A percentile compares a stretch with the other conserved stretches of the same genome.
Conservation (phyloP, 2,888 invertebrate genomes). For the Ferdinandea cuprea region DNA sequence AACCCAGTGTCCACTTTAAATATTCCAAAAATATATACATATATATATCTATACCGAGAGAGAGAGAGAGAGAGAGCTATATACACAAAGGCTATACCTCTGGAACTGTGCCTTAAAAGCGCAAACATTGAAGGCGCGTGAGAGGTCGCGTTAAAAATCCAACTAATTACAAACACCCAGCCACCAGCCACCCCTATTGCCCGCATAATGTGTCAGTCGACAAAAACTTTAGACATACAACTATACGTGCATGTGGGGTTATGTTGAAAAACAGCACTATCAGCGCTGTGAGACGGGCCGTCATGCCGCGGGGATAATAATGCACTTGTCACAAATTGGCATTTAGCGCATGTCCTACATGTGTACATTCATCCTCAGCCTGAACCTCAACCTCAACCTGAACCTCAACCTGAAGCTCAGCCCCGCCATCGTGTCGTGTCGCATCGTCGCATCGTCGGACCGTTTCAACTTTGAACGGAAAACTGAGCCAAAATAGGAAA, state of each 20-base stretch:
- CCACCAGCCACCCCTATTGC: not conserved
- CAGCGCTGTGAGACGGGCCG: not conserved
- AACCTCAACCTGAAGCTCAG: slow-evolving; percentile 18
- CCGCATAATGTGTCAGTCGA: slow-evolving; percentile 3
- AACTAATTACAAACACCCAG: slow-evolving; percentile 73
- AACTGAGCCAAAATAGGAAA: slow-evolving; percentile 33
- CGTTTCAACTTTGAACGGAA: slow-evolving; percentile 66
- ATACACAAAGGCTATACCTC: no score
- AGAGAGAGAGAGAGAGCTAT: no score
- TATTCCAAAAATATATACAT: slow-evolving; percentile 52
- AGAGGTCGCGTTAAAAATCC: slow-evolving; percentile 67
- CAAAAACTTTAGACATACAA: slow-evolving; percentile 29
- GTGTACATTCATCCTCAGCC: slow-evolving; percentile 22
- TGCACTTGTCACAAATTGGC: slow-evolving; percentile 74
- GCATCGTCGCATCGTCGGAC: no score
- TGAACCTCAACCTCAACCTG: not conserved
- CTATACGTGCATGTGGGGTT: slow-evolving; percentile 12
- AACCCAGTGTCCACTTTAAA: slow-evolving; percentile 68
- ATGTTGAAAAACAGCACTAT: slow-evolving; percentile 24
- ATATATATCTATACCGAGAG: not conserved
- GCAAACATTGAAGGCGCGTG: slow-evolving; percentile 36
- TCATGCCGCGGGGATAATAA: slow-evolving; percentile 57
- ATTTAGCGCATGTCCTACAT: slow-evolving; percentile 72
- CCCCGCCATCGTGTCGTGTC: no score
- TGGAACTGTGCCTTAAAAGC: slow-evolving; percentile 24